phyloP scores from a whole-genome alignment of 2,888 invertebrate genomes.

The Barypeithes pellucidus region DNA sequence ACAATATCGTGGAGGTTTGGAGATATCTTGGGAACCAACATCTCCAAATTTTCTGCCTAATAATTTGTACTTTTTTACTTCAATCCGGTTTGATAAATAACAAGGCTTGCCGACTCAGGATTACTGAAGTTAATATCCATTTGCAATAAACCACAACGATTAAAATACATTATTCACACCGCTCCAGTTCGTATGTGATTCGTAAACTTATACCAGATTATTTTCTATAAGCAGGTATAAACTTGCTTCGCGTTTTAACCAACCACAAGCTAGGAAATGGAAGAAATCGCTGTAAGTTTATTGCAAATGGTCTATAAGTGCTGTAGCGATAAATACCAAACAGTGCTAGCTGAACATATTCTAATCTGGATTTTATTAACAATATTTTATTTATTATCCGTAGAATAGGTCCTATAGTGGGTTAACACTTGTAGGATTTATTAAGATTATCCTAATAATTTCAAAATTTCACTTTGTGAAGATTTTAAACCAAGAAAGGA shows the following conservation, averaged over 20 bases:
- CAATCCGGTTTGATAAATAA: slow-evolving; percentile 37
- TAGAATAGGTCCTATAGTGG: slow-evolving; percentile 46
- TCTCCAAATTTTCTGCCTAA: slow-evolving; percentile 44
- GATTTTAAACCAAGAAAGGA: slow-evolving; percentile 1
- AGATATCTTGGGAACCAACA: slow-evolving; percentile 49
- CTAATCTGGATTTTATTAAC: slow-evolving; percentile 57
- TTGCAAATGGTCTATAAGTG: slow-evolving; percentile 21
- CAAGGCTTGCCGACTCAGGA: slow-evolving; percentile 51
- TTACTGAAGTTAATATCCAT: slow-evolving; percentile 29
- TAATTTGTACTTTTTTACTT: slow-evolving; percentile 48
- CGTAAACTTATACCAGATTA: too few species aligned
- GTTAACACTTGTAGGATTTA: slow-evolving; percentile 35
- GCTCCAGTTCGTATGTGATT: too few species aligned
- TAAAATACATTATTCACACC: too few species aligned
- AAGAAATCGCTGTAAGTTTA: too few species aligned
- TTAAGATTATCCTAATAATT: slow-evolving; percentile 51
- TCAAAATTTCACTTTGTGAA: slow-evolving; percentile 37
- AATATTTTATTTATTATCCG: slow-evolving; percentile 51
- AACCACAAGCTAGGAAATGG: too few species aligned
- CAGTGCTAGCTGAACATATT: slow-evolving; percentile 58
- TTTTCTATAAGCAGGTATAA: too few species aligned
- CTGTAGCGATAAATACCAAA: slow-evolving; percentile 53
- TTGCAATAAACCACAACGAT: too few species aligned
- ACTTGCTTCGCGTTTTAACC: too few species aligned
- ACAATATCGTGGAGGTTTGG: slow-evolving; percentile 32